phyloP scores from a whole-genome alignment of 1,140 invertebrate species.

The Drosophila pallidifrons region DNA sequence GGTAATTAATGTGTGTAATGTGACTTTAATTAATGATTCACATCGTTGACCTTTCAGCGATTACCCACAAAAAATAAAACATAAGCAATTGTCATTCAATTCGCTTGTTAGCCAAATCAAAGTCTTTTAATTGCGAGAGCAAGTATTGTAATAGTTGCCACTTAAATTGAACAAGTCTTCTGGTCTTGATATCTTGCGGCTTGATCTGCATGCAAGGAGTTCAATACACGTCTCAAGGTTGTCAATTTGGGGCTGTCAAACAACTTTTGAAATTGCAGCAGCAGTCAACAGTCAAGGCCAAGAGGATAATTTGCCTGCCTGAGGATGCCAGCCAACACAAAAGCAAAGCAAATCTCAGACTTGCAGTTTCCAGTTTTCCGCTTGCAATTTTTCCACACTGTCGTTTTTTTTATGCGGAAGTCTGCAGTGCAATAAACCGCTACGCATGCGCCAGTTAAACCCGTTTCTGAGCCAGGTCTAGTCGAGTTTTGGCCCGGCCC shows the following conservation, averaged over 20 bases:
- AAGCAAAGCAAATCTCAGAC: not conserved
- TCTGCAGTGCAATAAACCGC: constrained; percentile 68
- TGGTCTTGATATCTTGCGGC: constrained; percentile 12
- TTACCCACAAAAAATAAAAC: constrained; percentile 2
- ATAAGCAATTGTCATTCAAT: constrained; percentile 32
- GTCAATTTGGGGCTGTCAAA: constrained; percentile 60
- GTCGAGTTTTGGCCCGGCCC: constrained; percentile 24
- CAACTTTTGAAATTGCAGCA: constrained; percentile 68
- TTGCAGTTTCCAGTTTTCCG: constrained; percentile 51
- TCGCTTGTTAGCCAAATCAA: constrained; percentile 11
- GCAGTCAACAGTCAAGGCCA: constrained; percentile 54
- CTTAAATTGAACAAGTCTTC: constrained; percentile 1
- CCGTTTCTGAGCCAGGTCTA: constrained; percentile 43
- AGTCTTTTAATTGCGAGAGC: constrained; percentile 1
- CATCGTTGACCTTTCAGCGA: constrained; percentile 52
- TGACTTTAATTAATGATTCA: constrained; percentile 61
- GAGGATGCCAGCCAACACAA: not conserved
- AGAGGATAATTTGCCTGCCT: constrained; percentile 31
- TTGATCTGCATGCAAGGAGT: constrained; percentile 38
- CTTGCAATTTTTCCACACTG: constrained; percentile 11
- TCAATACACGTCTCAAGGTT: constrained; percentile 68
- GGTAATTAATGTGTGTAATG: constrained; percentile 63
- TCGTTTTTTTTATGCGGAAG: constrained; percentile 60
- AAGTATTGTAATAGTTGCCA: constrained; percentile 3
- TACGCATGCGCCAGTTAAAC: constrained; percentile 71